Conservation (phyloP, 2,888 invertebrate species). For the Morinoia aosen region DNA sequence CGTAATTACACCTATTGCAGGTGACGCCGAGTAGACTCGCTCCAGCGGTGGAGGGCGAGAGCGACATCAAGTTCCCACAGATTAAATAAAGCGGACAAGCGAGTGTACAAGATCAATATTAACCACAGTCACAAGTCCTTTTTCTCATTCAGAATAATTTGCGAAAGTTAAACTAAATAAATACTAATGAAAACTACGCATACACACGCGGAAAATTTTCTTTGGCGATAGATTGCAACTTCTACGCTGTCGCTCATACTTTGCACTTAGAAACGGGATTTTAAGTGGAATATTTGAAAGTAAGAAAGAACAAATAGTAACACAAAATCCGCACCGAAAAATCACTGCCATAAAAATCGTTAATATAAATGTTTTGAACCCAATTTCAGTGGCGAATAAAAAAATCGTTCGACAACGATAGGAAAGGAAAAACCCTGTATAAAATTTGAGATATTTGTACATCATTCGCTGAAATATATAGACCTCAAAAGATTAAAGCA, state of each 20-base stretch:
- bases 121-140: too few relatives aligned
- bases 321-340: too few relatives aligned
- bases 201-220: neutral
- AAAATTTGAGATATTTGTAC: neutral
- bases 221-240: neutral
- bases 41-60: neutral
- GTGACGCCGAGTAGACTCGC: neutral
- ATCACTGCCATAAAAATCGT: neutral
- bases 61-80: neutral
- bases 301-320: too few relatives aligned
- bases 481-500: neutral
- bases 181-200: neutral
- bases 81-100: neutral
- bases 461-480: neutral
- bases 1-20: constrained; percentile 28
- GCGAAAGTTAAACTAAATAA: neutral
- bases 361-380: neutral
- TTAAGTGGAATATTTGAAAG: too few relatives aligned
- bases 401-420: neutral
- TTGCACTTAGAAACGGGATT: neutral
- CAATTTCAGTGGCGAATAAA: neutral
- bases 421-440: too few relatives aligned
- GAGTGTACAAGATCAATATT: neutral
- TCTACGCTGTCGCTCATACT: neutral
- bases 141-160: too few relatives aligned